Evolutionary conservation across 2,797 vertebrate species (phyloP).

Genomic region (Macropus fuliginosus): DNA sequence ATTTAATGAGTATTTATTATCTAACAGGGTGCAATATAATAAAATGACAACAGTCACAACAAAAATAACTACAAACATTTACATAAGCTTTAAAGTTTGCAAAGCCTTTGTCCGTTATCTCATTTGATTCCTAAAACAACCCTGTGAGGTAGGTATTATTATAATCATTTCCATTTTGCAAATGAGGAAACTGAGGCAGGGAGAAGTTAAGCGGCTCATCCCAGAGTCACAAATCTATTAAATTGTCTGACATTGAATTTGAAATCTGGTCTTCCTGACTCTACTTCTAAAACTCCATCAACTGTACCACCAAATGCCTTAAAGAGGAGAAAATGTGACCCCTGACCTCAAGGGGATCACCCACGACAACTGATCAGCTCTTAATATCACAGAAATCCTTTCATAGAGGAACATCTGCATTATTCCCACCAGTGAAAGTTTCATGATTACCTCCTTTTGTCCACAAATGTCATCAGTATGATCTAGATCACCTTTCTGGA

Average conservation of each 20-base stretch:
- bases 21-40: background rate
- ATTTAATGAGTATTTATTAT: background rate
- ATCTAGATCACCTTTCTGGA: background rate
- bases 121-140: background rate
- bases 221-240: background rate
- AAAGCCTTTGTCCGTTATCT: background rate
- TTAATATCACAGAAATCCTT: conserved; percentile 31
- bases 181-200: conserved; percentile 10
- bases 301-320: background rate
- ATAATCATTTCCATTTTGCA: background rate
- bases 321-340: background rate
- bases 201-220: background rate
- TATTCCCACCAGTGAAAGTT: background rate
- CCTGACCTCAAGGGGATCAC: background rate
- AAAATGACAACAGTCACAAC: background rate
- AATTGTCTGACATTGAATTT: background rate
- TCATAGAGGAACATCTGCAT: background rate
- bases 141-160: background rate
- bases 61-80: background rate
- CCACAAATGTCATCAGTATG: background rate
- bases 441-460: background rate
- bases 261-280: background rate
- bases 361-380: background rate
- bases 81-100: background rate
- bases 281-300: background rate